Evolutionary conservation across 2,888 invertebrate species (phyloP), one percentile per base, ranked within the genome.

Genomic region (Rapana venosa): DNA sequence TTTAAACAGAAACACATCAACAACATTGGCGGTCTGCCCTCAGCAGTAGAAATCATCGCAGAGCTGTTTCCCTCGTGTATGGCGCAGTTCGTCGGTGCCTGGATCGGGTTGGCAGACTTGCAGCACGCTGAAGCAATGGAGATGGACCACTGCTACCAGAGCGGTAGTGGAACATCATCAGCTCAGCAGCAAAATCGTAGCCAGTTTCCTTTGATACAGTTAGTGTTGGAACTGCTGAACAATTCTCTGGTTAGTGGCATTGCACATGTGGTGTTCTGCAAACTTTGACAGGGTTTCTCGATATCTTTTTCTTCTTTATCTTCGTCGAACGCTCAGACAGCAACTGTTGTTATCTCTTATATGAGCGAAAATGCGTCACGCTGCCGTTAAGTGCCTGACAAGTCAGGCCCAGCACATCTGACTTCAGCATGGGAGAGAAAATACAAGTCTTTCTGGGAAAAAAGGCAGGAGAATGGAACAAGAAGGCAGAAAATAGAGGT

Each of bases 151-250:
- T 90, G 91, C 79, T 92, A 93, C 83, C 11, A n/a, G 58, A 22
- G 30, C 1, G 58, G 17, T 35, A 58, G 61, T 8, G 32, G 6
- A 17, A 11, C 30, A 17, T 0, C 20, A 13, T 15, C 22, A 30
- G 5, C 47, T 26, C 58, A 20, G 58, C 85, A 17, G 17, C 30
- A 58, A 47, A 89, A 70, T 32, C 56, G 87, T 1, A 83, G 87
- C 58, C 79, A 90, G 36, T 93, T 88, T 26, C 93, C 92, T 0
- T 86, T 94, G 32, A 92, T 95, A 35, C 94, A 95, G 91, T 90
- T 95, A 0, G 93, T 95, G n/a, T 92, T 95, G 70, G 95, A 95
- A 90, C 94, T 95, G 91, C 92, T 93, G 17, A 94, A 94, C 89
- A 94, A 94, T 89, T 92, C 93, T 36, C 90, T 95, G 20, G 92